Base-by-base conservation (phyloP, 2,888 invertebrate genomes). In the Xestia rhomboidea region DNA sequence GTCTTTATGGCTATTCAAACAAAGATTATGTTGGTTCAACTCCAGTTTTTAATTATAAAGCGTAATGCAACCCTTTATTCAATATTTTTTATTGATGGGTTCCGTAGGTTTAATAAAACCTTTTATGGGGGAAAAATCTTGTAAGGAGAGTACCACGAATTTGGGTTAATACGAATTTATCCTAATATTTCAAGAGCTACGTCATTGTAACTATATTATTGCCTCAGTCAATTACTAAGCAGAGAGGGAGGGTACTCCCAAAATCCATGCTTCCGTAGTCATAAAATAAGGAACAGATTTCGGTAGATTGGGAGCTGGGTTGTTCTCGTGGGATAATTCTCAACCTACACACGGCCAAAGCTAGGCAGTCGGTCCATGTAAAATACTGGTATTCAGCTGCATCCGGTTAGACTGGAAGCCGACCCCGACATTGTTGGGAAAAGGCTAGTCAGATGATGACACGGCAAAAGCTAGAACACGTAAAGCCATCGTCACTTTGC, bases 11-110 rank as follows among this genome's bases (percentile, higher is more conserved):
- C 0, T 21, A 38, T 49, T 3, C 0, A 0, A 1, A 62, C 86
- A 66, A 68, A 38, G 63, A 46, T 24, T 13, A 74, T 7, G 3
- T 85, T 86, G 15, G 10, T 21, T 67, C 72, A 27, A 15, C 5
- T 11, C 0, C 0, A 5, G 0, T 73, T 68, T 77, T 83, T 77
- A 70, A 88, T 82, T 80, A 73, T 27, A 54, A 72, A 67, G 4
- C 49, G 21, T 21, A 41, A 51, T n/a, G 49, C 74, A 60, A 79
- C 76, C 83, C 78, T 68, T 41, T 77, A 24, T 64, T 63, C 8
- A 30, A 24, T 4, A 30, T 60, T 60, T 74, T 57, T 38, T 15
- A 44, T 63, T 64, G n/a, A 54, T 41, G 24, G 71, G 83, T 86
- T 72, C 83, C 49, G 63, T 77, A 63, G 1, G 3, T 72, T n/a